Conservation (phyloP, 2,113 vertebrate species). For the Chaetorhynchus papuensis region DNA sequence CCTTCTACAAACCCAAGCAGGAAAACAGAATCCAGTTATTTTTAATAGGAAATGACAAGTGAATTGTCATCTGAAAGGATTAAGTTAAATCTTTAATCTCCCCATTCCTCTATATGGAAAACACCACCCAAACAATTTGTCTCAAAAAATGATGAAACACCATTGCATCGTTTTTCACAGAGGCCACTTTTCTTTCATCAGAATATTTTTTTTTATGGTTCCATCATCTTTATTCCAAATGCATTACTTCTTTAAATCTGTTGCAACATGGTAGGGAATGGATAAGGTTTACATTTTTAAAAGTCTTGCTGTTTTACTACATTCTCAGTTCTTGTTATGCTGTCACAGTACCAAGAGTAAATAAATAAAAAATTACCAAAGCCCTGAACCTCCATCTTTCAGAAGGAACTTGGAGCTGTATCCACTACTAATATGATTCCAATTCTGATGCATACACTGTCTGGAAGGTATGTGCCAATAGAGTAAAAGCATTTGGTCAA, state of each 20-base stretch:
- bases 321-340: not conserved
- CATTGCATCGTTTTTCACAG: not conserved
- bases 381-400: not conserved
- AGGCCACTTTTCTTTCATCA: not conserved
- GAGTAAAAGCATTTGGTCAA: not conserved
- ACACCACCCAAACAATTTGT: not conserved
- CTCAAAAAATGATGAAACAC: not conserved
- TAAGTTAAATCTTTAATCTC: conserved; percentile 39
- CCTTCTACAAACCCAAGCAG: not conserved
- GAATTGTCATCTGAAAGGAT: conserved; percentile 2
- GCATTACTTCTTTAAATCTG: not conserved
- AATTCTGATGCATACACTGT: not conserved
- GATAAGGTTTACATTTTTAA: not conserved
- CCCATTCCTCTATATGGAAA: not conserved
- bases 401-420: not conserved
- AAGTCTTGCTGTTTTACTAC: not conserved
- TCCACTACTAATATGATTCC: conserved; percentile 5
- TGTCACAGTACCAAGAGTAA: conserved; percentile 18
- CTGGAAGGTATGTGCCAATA: not conserved
- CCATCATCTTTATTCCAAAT: not conserved
- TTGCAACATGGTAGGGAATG: not conserved
- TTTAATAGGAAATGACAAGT: conserved; percentile 34
- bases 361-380: conserved; percentile 22
- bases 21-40: not conserved
- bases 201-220: not conserved